Evolutionary conservation across 2,113 vertebrate species (phyloP), one percentile per base, ranked within the genome.

Genomic region (Pungitius pungitius): DNA sequence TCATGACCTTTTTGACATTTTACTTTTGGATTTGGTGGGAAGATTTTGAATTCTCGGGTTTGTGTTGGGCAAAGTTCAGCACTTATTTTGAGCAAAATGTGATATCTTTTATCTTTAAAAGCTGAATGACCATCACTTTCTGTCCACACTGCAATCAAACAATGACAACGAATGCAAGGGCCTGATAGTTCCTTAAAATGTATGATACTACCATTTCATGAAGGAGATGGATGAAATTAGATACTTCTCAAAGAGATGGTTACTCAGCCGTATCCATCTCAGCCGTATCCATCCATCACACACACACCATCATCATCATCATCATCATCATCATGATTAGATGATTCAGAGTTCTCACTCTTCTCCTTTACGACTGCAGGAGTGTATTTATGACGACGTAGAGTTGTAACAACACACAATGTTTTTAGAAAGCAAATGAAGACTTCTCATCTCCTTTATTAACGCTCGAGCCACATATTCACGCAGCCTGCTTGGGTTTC

Each of bases 391-490:
- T 73, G 73, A 81, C 80, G 71, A 69, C 63, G 27, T 61, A 69
- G 49, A 42, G 0, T 77, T 89, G 86, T 72, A 78, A 84, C 85
- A 87, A 90, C 81, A 92, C 56, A 51, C 47, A 47, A 40, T 85
- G 86, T 89, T 87, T 80, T 80, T 43, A 39, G 66, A 89, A 66
- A 81, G 85, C 82, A 83, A 81, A 78, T 78, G 73, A 87, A 82
- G 69, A 67, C 72, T 81, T 78, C 84, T 87, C 83, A 89, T 91
- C 91, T 90, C 49, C 73, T 84, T 89, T 86, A 91, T 91, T 91
- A 86, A 89, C 86, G 77, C 82, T 64, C 70, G 77, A 88, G 87
- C 78, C 82, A 77, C 69, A 80, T 84, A 86, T 85, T 67, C 47
- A 57, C 2, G 40, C 67, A 60, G 86, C 73, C 84, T 91, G 80